A percentile compares a stretch with the other conserved stretches of the same genome.
phyloP scores from a whole-genome alignment of 2,113 vertebrate species.

The Sigmodon hispidus region DNA sequence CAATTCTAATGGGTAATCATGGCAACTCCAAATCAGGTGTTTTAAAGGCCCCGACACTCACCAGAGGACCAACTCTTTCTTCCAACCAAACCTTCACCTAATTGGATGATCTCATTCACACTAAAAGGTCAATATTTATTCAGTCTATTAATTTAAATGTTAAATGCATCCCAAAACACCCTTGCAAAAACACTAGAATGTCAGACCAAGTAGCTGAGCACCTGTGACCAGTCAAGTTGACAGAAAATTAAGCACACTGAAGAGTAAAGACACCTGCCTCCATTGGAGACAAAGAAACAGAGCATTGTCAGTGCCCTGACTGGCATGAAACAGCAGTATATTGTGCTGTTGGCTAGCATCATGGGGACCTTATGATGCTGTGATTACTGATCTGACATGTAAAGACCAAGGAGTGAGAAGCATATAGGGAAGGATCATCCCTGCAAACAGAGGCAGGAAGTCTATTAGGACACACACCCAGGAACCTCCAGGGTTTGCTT shows the following conservation, averaged over 20 bases:
- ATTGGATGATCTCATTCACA: neutral
- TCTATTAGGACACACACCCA: neutral
- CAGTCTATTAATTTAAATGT: neutral
- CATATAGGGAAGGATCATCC: neutral
- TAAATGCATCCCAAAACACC: neutral
- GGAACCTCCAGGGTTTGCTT: neutral
- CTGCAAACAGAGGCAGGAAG: neutral
- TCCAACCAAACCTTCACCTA: neutral
- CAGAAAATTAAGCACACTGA: neutral
- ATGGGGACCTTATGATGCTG: neutral
- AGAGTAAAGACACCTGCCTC: neutral
- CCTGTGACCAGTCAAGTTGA: neutral
- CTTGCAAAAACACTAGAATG: neutral
- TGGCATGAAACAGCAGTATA: neutral
- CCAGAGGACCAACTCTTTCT: neutral
- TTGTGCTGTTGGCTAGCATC: neutral
- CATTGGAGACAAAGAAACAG: neutral
- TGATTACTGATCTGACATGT: neutral
- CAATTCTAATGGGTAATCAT: neutral
- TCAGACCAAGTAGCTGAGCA: neutral
- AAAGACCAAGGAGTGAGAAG: neutral
- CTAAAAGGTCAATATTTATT: neutral
- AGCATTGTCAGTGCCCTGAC: rapidly evolving
- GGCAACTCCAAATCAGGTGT: neutral
- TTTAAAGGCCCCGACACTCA: neutral